Evolutionary conservation across 2,888 invertebrate species (phyloP).

Genomic region (Leptinotarsa rubiginosa): DNA sequence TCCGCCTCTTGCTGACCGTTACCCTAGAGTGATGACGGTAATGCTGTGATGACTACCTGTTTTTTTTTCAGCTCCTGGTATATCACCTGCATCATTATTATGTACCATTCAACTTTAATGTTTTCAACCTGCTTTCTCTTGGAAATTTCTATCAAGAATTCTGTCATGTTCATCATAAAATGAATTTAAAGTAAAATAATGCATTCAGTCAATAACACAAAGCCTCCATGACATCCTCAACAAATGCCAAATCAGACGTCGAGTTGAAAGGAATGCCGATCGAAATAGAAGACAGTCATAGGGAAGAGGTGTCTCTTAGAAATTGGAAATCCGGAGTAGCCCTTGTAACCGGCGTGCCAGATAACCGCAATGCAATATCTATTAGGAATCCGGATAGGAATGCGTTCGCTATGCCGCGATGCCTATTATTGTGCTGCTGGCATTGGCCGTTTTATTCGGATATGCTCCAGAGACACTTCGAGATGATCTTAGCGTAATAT

Average conservation of each 20-base stretch:
- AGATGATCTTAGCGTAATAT: not conserved
- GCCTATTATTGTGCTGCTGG: slow-evolving; percentile 24
- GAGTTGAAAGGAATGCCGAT: not conserved
- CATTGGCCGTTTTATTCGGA: slow-evolving; percentile 10
- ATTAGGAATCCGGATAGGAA: slow-evolving; percentile 48
- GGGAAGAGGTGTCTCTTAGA: not conserved
- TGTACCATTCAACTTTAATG: no score
- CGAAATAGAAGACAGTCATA: not conserved
- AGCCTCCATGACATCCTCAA: not conserved
- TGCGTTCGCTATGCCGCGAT: slow-evolving; percentile 35
- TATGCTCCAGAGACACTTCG: slow-evolving; percentile 11
- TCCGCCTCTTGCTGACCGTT: no score
- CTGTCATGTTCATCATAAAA: no score
- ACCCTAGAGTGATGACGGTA: no score
- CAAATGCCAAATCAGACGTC: not conserved
- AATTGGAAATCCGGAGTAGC: slow-evolving; percentile 15
- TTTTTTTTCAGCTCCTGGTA: no score
- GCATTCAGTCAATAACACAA: not conserved
- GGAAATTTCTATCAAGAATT: no score
- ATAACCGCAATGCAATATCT: slow-evolving; percentile 51
- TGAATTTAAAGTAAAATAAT: no score
- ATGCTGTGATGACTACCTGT: no score
- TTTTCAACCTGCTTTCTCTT: no score
- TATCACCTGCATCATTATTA: no score
- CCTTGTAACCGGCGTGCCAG: slow-evolving; percentile 30